phyloP scores from a whole-genome alignment of 2,113 vertebrate genomes.

The Erythrolamprus reginae region DNA sequence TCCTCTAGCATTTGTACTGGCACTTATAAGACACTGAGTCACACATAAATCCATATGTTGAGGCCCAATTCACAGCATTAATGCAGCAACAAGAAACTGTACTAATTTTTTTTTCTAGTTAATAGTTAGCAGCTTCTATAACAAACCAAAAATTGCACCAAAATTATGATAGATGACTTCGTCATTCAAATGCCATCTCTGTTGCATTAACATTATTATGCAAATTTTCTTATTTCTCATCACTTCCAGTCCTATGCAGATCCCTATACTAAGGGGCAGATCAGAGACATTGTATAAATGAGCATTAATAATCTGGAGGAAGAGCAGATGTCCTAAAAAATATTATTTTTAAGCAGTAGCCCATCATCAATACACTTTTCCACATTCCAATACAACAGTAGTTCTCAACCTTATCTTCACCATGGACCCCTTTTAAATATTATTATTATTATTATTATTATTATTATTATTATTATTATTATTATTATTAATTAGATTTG shows the following conservation, averaged over 20 bases:
- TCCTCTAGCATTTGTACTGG: background rate
- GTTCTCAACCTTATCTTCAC: background rate
- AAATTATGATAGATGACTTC: background rate
- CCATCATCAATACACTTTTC: background rate
- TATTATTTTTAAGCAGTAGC: background rate
- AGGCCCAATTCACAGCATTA: background rate
- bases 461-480: no score
- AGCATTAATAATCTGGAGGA: background rate
- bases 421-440: background rate
- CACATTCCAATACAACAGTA: background rate
- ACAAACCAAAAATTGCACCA: background rate
- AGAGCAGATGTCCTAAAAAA: background rate
- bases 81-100: background rate
- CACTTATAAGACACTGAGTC: background rate
- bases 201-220: background rate
- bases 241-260: background rate
- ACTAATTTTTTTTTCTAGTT: background rate
- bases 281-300: background rate
- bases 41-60: background rate
- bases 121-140: background rate
- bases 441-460: no score
- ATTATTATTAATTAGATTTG: no score
- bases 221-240: background rate
- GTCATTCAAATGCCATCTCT: background rate
- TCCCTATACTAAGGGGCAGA: background rate